phyloP scores from a whole-genome alignment of 2,113 vertebrate species.

The Ascaphus truei region DNA sequence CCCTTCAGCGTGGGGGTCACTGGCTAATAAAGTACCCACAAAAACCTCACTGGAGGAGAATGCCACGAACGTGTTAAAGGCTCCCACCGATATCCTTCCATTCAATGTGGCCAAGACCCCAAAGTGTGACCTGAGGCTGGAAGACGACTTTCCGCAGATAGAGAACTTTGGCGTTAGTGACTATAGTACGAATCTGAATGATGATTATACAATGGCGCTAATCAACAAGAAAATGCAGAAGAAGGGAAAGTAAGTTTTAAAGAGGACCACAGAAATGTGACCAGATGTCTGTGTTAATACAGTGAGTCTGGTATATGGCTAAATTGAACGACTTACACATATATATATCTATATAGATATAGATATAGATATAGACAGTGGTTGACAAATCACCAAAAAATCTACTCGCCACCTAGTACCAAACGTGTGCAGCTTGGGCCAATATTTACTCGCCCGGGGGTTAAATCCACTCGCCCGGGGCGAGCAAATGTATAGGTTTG shows the following conservation, averaged over 20 bases:
- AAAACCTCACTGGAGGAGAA: background rate
- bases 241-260: conserved; percentile 55
- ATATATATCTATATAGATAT: too few relatives aligned
- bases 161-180: conserved; percentile 81
- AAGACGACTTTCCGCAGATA: conserved; percentile 70
- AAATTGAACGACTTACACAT: too few relatives aligned
- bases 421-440: too few relatives aligned
- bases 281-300: too few relatives aligned
- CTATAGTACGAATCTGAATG: conserved; percentile 75
- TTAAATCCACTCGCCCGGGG: too few relatives aligned
- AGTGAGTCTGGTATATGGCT: too few relatives aligned
- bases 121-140: conserved; percentile 61
- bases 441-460: too few relatives aligned
- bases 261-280: too few relatives aligned
- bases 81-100: background rate
- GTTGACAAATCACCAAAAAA: too few relatives aligned
- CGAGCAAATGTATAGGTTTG: too few relatives aligned
- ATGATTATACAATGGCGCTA: conserved; percentile 83
- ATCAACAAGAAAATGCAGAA: conserved; percentile 55
- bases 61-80: background rate
- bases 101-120: conserved; percentile 65
- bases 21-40: accelerated
- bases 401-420: too few relatives aligned
- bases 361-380: too few relatives aligned
- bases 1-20: conserved; percentile 44